phyloP scores from a whole-genome alignment of 2,797 vertebrate species.

The Channa striata region DNA sequence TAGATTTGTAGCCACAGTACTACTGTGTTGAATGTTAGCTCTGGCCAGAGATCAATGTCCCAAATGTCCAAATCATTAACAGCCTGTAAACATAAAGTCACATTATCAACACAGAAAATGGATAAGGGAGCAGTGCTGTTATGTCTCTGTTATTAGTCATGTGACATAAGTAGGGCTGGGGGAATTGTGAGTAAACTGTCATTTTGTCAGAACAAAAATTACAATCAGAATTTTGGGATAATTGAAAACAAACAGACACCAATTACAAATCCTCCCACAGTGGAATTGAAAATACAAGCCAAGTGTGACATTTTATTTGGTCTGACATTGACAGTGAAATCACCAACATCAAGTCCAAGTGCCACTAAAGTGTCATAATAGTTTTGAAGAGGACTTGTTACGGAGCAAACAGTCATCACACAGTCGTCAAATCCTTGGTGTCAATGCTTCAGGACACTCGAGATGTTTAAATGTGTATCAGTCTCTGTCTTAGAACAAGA shows the following conservation, averaged over 20 bases:
- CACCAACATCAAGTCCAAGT: background rate
- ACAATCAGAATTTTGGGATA: background rate
- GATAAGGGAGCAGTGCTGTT: background rate
- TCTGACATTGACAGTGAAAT: background rate
- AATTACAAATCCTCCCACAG: conserved; percentile 5
- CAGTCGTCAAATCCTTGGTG: too few relatives aligned
- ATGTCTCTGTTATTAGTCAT: background rate
- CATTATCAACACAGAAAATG: background rate
- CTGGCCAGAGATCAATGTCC: conserved; percentile 5
- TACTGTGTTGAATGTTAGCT: conserved; percentile 8
- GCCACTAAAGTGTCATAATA: background rate
- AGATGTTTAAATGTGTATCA: background rate
- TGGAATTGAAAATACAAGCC: conserved; percentile 1
- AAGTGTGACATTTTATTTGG: background rate
- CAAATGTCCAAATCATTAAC: background rate
- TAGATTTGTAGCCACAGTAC: conserved; percentile 12
- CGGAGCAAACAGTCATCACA: background rate
- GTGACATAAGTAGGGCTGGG: background rate
- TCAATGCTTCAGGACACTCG: background rate
- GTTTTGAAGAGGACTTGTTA: background rate
- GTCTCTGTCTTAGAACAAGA: conserved; percentile 3
- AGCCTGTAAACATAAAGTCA: background rate
- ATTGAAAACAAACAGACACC: conserved; percentile 21
- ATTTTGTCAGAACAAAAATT: too few relatives aligned
- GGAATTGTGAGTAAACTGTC: too few relatives aligned